Conservation (phyloP, 1,140 invertebrate genomes). For the Drosophila kanapiae region DNA sequence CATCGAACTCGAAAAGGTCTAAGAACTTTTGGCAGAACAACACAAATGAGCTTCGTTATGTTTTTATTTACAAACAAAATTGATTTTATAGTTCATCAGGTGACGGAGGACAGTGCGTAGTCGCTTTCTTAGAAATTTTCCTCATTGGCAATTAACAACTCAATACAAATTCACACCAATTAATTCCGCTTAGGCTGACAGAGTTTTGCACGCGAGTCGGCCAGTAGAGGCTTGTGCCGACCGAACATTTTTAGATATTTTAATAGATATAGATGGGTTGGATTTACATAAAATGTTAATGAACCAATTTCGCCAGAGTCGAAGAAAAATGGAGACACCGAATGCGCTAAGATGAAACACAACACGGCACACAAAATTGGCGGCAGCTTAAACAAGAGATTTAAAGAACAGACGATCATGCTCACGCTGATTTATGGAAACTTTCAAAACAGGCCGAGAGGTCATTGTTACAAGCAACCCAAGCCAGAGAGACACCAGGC, state of each 20-base stretch:
- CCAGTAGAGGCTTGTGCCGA: slow-evolving; percentile 41
- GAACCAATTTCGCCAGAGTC: slow-evolving; percentile 61
- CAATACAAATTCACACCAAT: slow-evolving; percentile 57
- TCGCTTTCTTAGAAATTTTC: slow-evolving; percentile 15
- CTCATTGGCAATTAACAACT: slow-evolving; percentile 58
- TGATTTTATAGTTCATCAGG: not conserved
- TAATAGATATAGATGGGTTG: slow-evolving; percentile 29
- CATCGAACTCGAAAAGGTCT: no score
- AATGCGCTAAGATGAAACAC: slow-evolving; percentile 63
- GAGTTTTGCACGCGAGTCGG: slow-evolving; percentile 22
- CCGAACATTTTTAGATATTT: slow-evolving; percentile 28
- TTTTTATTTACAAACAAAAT: no score
- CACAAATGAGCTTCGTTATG: no score
- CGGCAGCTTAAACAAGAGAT: slow-evolving; percentile 45
- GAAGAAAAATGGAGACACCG: slow-evolving; percentile 40
- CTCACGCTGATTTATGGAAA: slow-evolving; percentile 40
- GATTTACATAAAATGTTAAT: slow-evolving; percentile 75
- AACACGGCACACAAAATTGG: slow-evolving; percentile 11
- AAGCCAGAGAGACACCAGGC: slow-evolving; percentile 6
- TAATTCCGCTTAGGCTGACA: slow-evolving; percentile 52
- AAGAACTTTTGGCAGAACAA: no score
- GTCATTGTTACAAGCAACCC: slow-evolving; percentile 45
- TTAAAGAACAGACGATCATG: slow-evolving; percentile 35
- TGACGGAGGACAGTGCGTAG: not conserved
- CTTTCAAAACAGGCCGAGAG: slow-evolving; percentile 41